These are phyloP conservation scores for Drosophila pruinosa DNA, from an alignment of 1,140 invertebrate genomes.

Conservation along the genomic window DNA sequence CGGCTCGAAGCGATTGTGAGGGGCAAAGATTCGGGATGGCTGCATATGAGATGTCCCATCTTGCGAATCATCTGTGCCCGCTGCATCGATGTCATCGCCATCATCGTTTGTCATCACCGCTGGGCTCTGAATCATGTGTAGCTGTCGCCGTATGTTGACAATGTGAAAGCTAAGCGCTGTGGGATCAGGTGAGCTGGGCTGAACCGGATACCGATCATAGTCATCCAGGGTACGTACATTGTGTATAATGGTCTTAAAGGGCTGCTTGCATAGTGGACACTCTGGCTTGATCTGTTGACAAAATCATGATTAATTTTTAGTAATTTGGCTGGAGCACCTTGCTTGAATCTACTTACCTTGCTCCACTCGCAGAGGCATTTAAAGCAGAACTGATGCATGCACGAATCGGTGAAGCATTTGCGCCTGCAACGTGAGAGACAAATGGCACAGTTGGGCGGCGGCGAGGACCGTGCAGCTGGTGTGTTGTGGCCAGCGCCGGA, in stretches of 20 bases:
- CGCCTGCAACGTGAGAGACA: conserved; percentile 93
- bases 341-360: conserved; percentile 85
- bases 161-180: conserved; percentile 59
- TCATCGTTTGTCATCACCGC: conserved; percentile 56
- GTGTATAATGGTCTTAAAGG: conserved; percentile 95
- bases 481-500: neutral
- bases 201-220: conserved; percentile 93
- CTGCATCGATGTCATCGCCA: conserved; percentile 30
- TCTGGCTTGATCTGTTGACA: conserved; percentile 92
- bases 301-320: neutral
- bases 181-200: conserved; percentile 60
- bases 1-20: conserved; percentile 62
- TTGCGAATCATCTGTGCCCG: conserved; percentile 35
- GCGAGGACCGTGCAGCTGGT: conserved; percentile 82
- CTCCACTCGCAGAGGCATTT: conserved; percentile 96
- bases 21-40: conserved; percentile 15
- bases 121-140: conserved; percentile 53
- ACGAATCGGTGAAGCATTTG: conserved; percentile 95
- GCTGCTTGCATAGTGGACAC: conserved; percentile 96
- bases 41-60: conserved; percentile 8
- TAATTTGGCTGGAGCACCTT: neutral
- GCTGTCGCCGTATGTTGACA: conserved; percentile 52
- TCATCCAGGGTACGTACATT: conserved; percentile 94
- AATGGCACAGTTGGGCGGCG: conserved; percentile 95
- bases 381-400: conserved; percentile 97